A percentile compares a stretch with the other conserved stretches of the same genome.
Evolutionary conservation across 1,140 invertebrate genomes (phyloP).

Genomic region (Drosophila mayri): DNA sequence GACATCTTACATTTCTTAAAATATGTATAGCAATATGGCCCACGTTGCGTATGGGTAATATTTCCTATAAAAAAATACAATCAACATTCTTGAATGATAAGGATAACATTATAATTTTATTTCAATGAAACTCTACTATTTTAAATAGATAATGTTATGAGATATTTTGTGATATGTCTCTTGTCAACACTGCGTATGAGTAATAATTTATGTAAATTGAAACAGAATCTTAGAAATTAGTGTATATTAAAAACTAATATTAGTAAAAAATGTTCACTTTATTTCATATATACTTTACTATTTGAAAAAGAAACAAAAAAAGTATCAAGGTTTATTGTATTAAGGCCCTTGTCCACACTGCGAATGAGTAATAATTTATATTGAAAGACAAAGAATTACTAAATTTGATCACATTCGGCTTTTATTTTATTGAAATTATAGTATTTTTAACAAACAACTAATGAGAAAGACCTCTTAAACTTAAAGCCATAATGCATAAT

Average conservation of each 20-base stretch:
- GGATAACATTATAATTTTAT: neutral
- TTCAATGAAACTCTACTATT: neutral
- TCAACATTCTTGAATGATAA: no score
- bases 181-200: conserved; percentile 2
- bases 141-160: neutral
- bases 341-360: neutral
- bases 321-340: no score
- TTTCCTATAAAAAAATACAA: no score
- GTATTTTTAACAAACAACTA: neutral
- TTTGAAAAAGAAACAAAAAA: neutral
- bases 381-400: no score
- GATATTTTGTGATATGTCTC: neutral
- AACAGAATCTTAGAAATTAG: neutral
- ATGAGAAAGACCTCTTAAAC: neutral
- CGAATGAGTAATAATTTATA: conserved; percentile 1
- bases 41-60: no score
- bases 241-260: no score
- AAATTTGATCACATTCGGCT: no score
- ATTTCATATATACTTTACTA: neutral
- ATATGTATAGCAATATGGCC: no score
- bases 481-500: no score
- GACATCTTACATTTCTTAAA: neutral
- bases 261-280: neutral
- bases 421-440: no score
- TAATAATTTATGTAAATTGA: neutral